Conservation (phyloP, 2,888 invertebrate genomes). For the Chaetogeoica ovagalla region DNA sequence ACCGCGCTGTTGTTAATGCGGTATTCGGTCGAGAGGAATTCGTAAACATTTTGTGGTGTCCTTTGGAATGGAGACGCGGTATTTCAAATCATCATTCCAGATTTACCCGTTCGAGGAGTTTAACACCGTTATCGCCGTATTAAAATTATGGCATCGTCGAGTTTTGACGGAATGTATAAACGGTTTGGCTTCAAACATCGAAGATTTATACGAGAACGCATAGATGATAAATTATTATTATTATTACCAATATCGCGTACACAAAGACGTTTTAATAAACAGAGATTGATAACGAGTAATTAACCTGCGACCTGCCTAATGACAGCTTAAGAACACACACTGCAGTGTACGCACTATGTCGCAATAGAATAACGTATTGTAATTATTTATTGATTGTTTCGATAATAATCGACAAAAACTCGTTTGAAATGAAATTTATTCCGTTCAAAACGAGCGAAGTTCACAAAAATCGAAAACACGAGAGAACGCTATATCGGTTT, state of each 20-base stretch:
- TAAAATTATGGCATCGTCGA: conserved; percentile 18
- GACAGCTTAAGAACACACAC: too few relatives aligned
- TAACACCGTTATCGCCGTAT: conserved; percentile 8
- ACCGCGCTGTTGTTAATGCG: conserved; percentile 27
- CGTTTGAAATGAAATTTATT: too few relatives aligned
- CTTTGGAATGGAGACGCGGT: conserved; percentile 43
- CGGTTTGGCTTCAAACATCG: conserved; percentile 4
- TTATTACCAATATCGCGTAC: background rate
- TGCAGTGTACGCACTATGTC: too few relatives aligned
- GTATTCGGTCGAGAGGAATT: conserved; percentile 44
- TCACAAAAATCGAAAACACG: too few relatives aligned
- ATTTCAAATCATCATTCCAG: conserved; percentile 35
- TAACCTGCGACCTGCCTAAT: background rate
- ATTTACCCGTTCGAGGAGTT: conserved; percentile 27
- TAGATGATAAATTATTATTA: background rate
- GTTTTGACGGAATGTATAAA: conserved; percentile 7
- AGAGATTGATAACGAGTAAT: background rate
- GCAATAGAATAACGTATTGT: background rate
- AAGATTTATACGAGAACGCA: background rate
- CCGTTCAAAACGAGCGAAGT: too few relatives aligned
- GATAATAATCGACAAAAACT: too few relatives aligned
- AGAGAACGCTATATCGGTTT: too few relatives aligned
- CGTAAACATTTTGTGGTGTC: conserved; percentile 39
- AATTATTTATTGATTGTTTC: too few relatives aligned
- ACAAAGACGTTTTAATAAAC: background rate